Base-by-base conservation (phyloP, 2,113 vertebrate genomes). In the Pollimyrus isidori region DNA sequence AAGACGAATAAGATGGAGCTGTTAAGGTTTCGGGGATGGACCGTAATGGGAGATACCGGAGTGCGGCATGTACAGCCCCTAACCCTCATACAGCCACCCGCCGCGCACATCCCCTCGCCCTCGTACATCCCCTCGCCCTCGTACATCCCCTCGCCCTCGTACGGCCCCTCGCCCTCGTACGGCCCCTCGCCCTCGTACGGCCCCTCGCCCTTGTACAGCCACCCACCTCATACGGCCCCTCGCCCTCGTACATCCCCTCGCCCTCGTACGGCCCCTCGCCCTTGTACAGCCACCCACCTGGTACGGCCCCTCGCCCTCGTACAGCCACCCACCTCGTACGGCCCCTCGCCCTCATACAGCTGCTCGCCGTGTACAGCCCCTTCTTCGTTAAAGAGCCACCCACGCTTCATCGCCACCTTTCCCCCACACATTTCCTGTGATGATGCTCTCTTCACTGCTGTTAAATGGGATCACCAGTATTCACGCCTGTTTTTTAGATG, bases 21-120 rank as follows among this genome's bases (percentile, higher is more conserved):
- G 39, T 46, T 83, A 23, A n/a, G 91, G 93, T 91, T 94, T 93
- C 93, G 82, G 91, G 89, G 90, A 91, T 93, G 92, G 80, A 87
- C 91, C 90, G 53, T 93, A 94, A 95, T 93, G 90, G 92, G 92
- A 94, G 93, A 93, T 93, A 92, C 89, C 90, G 92, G 89, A 89
- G 90, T 90, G n/a, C 52, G 2, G 1, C 17, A 0, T 1, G 35
- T 53, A 19, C 52, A 53, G 17, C 50, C 15, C 15, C 52, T 53
- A 1, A 0, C 52, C 4, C 17, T 19, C 52, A 0, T 21, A 21
- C 52, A 2, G 52, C 17, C 52, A 3, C 52, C 19, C 52, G 1
- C 17, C 0, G 0, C n/a, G n/a, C n/a, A n/a, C n/a, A n/a, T n/a
- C n/a, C n/a, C n/a, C n/a, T n/a, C n/a, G n/a, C n/a, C n/a, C n/a